Percentiles rank a stretch among this genome's conserved stretches.
These are phyloP conservation scores for Forficula auricularia DNA, from an alignment of 1,140 invertebrate genomes.

Conservation along the genomic window DNA sequence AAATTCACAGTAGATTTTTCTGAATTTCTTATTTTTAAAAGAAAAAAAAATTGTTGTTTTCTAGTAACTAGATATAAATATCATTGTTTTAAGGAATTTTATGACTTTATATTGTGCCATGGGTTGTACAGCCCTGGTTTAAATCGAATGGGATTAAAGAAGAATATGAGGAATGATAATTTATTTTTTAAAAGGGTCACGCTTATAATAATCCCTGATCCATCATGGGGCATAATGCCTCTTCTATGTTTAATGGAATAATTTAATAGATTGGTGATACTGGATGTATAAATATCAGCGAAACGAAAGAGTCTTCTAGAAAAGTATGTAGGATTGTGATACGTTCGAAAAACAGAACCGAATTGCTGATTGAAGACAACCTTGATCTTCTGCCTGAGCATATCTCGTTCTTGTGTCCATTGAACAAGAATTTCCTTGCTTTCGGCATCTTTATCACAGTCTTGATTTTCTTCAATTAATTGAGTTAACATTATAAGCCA, in stretches of 20 bases:
- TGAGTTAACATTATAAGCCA: constrained; percentile 86
- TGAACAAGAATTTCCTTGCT: constrained; percentile 45
- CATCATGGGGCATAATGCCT: constrained; percentile 91
- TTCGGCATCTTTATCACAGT: constrained; percentile 51
- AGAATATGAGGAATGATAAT: too few relatives aligned
- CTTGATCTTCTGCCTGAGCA: constrained; percentile 71
- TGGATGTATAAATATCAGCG: constrained; percentile 91
- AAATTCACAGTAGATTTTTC: too few relatives aligned
- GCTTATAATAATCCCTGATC: too few relatives aligned
- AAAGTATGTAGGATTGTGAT: constrained; percentile 95
- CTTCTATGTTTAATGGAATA: constrained; percentile 81
- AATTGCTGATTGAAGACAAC: constrained; percentile 86
- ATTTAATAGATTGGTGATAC: constrained; percentile 74
- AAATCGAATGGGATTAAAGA: too few relatives aligned
- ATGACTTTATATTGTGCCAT: too few relatives aligned
- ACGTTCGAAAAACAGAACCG: constrained; percentile 88
- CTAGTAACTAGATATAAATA: too few relatives aligned
- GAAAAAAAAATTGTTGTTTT: too few relatives aligned
- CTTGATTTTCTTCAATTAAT: constrained; percentile 77
- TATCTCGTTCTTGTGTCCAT: constrained; percentile 72
- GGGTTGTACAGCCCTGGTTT: too few relatives aligned
- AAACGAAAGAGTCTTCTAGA: constrained; percentile 81
- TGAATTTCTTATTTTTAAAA: too few relatives aligned
- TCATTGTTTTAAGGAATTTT: too few relatives aligned
- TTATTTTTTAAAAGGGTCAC: too few relatives aligned